These are phyloP conservation scores for Bambusicola thoracicus DNA, from an alignment of 2,113 vertebrate genomes.

Conservation along the genomic window DNA sequence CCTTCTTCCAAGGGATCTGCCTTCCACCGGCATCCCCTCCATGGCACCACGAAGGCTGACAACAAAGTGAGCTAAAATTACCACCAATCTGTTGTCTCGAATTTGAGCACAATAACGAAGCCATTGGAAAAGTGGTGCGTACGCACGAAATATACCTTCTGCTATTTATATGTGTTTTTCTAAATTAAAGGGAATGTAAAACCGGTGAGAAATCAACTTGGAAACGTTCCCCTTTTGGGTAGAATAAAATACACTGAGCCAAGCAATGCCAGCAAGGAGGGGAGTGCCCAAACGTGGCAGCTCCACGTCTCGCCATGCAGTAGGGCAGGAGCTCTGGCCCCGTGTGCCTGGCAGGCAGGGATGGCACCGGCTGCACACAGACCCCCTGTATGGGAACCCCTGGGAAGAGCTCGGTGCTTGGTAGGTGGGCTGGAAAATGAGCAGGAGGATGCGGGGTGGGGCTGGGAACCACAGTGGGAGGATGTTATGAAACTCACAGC, in stretches of 20 bases:
- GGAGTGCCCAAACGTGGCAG: neutral
- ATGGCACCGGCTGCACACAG: accelerated
- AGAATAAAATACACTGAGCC: neutral
- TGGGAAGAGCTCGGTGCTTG: neutral
- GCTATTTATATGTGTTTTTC: constrained; percentile 43
- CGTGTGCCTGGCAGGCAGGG: accelerated
- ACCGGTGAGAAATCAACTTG: constrained; percentile 31
- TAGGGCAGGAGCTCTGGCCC: accelerated
- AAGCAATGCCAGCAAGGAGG: neutral
- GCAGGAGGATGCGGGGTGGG: accelerated
- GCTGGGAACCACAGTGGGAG: neutral
- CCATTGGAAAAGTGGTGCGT: neutral
- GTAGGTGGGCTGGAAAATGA: neutral
- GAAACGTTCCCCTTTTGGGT: neutral
- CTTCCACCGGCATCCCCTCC: neutral
- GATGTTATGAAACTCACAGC: neutral
- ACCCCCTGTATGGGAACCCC: neutral
- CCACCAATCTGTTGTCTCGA: neutral
- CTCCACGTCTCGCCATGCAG: accelerated
- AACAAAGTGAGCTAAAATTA: neutral
- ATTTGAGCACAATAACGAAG: neutral
- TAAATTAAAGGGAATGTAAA: constrained; percentile 40
- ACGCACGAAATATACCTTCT: neutral
- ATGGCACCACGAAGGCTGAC: accelerated
- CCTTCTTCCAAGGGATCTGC: neutral